phyloP scores from a whole-genome alignment of 2,797 vertebrate genomes.

The Dendrocincla tyrannina region DNA sequence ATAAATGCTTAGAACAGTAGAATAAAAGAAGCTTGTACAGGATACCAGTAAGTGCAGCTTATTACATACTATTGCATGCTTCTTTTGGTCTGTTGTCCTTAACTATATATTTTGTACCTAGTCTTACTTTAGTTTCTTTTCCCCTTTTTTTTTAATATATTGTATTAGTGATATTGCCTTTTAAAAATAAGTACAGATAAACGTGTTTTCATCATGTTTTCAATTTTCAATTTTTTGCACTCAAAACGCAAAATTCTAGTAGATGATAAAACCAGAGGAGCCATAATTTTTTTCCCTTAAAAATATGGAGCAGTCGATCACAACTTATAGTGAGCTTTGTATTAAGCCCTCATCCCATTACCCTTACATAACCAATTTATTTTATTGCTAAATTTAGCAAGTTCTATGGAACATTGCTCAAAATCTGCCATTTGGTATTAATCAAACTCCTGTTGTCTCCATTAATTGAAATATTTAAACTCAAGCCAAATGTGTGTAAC shows the following conservation, averaged over 20 bases:
- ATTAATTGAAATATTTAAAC: slow-evolving; percentile 81
- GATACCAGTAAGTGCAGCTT: neutral
- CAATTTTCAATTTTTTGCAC: neutral
- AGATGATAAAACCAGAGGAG: neutral
- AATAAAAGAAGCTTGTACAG: neutral
- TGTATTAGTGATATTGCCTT: neutral
- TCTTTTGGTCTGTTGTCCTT: neutral
- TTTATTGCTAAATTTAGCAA: slow-evolving; percentile 78
- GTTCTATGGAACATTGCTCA: slow-evolving; percentile 77
- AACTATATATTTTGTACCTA: neutral
- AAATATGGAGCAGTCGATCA: slow-evolving; percentile 44
- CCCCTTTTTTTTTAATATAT: neutral
- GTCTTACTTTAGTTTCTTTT: neutral
- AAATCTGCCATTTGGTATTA: slow-evolving; percentile 78
- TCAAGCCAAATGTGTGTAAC: slow-evolving; percentile 66
- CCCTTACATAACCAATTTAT: slow-evolving; percentile 75
- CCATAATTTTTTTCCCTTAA: neutral
- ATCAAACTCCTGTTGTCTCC: slow-evolving; percentile 79
- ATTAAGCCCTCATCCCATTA: slow-evolving; percentile 68
- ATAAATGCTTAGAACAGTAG: neutral
- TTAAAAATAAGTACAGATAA: neutral
- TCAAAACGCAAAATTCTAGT: neutral
- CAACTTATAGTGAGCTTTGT: slow-evolving; percentile 52
- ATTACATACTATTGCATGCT: neutral
- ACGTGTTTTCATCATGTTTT: neutral